Percentiles rank a stretch among this genome's conserved stretches.
phyloP scores from a whole-genome alignment of 2,113 vertebrate species.

The Felis chaus region DNA sequence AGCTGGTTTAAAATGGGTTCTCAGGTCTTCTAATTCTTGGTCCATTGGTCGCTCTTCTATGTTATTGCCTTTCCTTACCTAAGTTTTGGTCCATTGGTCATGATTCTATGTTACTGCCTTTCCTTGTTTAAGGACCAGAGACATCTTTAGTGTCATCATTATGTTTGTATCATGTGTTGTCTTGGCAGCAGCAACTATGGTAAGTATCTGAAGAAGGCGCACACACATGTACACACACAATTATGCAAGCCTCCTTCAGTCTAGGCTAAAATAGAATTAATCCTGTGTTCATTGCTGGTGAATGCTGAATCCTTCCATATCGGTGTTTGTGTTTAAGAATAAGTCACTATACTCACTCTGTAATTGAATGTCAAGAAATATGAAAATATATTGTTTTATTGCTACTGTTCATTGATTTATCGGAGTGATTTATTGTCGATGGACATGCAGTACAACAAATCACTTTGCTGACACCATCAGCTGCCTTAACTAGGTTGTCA shows the following conservation, averaged over 20 bases:
- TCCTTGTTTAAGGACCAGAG: background rate
- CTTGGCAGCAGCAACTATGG: background rate
- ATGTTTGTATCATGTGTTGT: background rate
- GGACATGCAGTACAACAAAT: conserved; percentile 86
- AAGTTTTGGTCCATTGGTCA: background rate
- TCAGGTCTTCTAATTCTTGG: background rate
- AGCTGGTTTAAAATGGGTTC: background rate
- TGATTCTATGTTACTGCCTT: background rate
- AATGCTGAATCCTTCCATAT: conserved; percentile 76
- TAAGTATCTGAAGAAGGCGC: background rate
- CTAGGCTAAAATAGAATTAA: conserved; percentile 56
- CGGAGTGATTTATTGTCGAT: conserved; percentile 87
- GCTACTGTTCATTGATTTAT: conserved; percentile 89
- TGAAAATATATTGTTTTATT: conserved; percentile 91
- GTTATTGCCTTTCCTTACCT: background rate
- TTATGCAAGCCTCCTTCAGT: background rate
- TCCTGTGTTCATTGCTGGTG: conserved; percentile 65
- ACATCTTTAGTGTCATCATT: background rate
- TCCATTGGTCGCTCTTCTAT: background rate
- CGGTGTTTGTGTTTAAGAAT: conserved; percentile 83
- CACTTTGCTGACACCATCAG: conserved; percentile 89
- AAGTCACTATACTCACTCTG: conserved; percentile 83
- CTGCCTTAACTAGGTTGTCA: conserved; percentile 91
- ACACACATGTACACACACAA: background rate
- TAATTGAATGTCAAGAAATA: conserved; percentile 90